A percentile compares a stretch with the other conserved stretches of the same genome.
These are phyloP conservation scores for Rallus crepitans DNA, from an alignment of 2,797 vertebrate genomes.

Conservation along the genomic window DNA sequence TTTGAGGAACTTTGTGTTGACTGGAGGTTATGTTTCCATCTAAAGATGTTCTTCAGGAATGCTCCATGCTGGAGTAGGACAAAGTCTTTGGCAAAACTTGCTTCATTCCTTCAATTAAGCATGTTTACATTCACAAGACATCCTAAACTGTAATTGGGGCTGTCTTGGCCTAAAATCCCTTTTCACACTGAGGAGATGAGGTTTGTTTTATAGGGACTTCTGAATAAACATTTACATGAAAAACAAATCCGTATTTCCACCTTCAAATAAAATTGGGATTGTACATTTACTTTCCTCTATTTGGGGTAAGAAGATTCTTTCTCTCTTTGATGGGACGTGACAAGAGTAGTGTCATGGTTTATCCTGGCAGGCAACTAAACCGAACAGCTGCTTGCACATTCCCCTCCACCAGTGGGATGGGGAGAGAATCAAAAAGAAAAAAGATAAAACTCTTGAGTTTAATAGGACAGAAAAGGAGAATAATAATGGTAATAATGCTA, in stretches of 20 bases:
- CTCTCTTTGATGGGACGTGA: neutral
- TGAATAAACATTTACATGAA: slow-evolving; percentile 9
- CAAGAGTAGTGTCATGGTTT: neutral
- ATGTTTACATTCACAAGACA: slow-evolving; percentile 36
- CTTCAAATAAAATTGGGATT: slow-evolving; percentile 11
- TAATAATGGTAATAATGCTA: too few relatives aligned
- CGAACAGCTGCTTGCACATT: too few relatives aligned
- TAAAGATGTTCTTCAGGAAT: slow-evolving; percentile 10
- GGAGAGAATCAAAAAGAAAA: too few relatives aligned
- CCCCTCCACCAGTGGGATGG: too few relatives aligned
- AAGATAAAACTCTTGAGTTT: too few relatives aligned
- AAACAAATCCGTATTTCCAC: neutral
- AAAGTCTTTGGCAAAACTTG: neutral
- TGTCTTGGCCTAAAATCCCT: neutral
- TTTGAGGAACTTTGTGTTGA: neutral
- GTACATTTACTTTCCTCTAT: neutral
- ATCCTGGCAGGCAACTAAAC: too few relatives aligned
- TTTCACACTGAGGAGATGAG: neutral
- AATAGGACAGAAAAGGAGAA: too few relatives aligned
- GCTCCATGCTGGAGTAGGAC: neutral
- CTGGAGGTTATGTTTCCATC: neutral
- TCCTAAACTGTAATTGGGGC: neutral
- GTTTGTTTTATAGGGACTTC: neutral
- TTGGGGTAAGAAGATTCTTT: neutral
- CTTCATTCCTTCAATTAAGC: neutral